phyloP scores from a whole-genome alignment of 2,113 vertebrate species.

The Penelope pileata region DNA sequence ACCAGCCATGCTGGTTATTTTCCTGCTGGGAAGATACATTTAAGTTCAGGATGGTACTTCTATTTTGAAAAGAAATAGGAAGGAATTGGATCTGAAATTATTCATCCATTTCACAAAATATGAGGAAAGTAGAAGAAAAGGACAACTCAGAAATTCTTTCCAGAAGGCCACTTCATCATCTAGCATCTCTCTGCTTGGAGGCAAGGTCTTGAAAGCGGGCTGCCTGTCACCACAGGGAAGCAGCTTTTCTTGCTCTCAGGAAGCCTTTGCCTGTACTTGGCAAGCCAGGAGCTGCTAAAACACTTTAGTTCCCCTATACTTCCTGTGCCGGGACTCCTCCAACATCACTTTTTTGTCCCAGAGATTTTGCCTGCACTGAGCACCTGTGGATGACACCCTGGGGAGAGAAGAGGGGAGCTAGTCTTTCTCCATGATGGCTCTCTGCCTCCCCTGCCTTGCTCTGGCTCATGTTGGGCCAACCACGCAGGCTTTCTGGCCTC shows the following conservation, averaged over 20 bases:
- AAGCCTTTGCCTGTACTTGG: background rate
- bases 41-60: background rate
- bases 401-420: background rate
- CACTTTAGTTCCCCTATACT: background rate
- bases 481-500: background rate
- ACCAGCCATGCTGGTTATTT: background rate
- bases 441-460: background rate
- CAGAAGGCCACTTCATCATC: background rate
- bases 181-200: background rate
- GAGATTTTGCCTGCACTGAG: background rate
- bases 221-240: background rate
- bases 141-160: background rate
- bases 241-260: background rate
- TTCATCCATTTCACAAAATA: background rate
- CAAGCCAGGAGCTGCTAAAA: background rate
- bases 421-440: background rate
- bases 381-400: background rate
- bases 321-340: background rate
- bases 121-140: background rate
- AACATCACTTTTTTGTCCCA: background rate
- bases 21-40: background rate
- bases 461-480: background rate
- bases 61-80: background rate
- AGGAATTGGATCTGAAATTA: background rate
- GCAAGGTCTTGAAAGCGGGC: background rate